Evolutionary conservation across 2,797 vertebrate species (phyloP).

Genomic region (Delichon dasypus): DNA sequence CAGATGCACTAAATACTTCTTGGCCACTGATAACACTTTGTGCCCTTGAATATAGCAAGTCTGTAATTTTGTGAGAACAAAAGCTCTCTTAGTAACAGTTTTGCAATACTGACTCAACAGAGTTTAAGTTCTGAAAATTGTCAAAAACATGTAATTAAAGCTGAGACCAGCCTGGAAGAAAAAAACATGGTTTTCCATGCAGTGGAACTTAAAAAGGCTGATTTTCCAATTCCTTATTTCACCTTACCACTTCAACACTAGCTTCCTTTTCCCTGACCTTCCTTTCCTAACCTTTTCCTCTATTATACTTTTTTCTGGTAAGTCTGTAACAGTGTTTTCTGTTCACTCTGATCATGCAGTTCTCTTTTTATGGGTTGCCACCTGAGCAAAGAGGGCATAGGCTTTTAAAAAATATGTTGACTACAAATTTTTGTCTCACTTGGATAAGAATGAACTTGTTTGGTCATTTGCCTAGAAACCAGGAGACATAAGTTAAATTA

Average conservation of each 20-base stretch:
- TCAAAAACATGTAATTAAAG: neutral
- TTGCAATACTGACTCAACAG: slow-evolving; percentile 10
- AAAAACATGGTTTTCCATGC: neutral
- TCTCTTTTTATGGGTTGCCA: neutral
- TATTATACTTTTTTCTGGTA: neutral
- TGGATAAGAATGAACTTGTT: neutral
- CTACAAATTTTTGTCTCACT: neutral
- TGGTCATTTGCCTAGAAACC: neutral
- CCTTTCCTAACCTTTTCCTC: no score
- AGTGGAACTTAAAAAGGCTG: neutral
- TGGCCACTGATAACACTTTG: neutral
- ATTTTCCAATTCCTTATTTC: slow-evolving; percentile 11
- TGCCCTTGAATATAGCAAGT: neutral
- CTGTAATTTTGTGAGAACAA: slow-evolving; percentile 20
- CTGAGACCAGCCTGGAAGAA: neutral
- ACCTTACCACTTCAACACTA: neutral
- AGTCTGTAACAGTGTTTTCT: neutral
- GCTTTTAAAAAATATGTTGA: neutral
- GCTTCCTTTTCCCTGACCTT: neutral
- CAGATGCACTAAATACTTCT: neutral
- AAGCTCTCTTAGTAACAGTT: slow-evolving; percentile 12
- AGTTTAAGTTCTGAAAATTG: neutral
- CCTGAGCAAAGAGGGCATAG: neutral
- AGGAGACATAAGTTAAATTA: neutral
- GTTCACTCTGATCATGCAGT: neutral